Conservation (phyloP, 2,888 invertebrate genomes). For the Ichneumoninae sp. region DNA sequence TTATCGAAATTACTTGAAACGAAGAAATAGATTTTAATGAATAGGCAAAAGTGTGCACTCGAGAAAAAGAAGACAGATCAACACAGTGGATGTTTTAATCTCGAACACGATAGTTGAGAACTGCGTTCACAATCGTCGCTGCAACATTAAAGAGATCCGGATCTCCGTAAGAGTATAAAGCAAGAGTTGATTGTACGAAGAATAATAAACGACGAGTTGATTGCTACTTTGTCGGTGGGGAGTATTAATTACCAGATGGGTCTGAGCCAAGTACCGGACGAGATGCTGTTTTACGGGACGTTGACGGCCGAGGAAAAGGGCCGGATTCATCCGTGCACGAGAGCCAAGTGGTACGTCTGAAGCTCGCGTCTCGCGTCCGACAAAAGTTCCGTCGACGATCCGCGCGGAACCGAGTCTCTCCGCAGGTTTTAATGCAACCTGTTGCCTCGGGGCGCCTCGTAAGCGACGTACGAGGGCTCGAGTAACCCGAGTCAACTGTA, state of each 20-base stretch:
- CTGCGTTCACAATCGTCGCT: not conserved
- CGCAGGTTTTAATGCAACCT: slow-evolving; percentile 22
- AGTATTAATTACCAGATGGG: slow-evolving; percentile 69
- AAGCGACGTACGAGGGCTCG: not conserved
- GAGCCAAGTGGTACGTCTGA: slow-evolving; percentile 80
- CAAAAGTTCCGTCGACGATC: not conserved
- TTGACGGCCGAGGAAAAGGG: slow-evolving; percentile 80
- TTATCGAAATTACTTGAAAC: not conserved
- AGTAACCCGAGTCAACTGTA: slow-evolving; percentile 49
- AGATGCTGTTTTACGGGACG: slow-evolving; percentile 78
- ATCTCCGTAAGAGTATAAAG: not conserved
- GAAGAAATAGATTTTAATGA: not conserved
- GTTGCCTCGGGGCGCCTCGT: slow-evolving; percentile 4
- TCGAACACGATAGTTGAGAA: not conserved
- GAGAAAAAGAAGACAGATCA: not conserved
- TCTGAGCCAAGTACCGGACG: slow-evolving; percentile 71
- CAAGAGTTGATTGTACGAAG: not conserved
- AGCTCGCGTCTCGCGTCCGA: not conserved
- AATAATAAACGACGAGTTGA: not conserved
- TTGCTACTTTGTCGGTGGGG: not conserved
- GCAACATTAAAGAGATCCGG: not conserved
- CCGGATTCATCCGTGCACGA: slow-evolving; percentile 80
- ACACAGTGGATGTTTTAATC: not conserved
- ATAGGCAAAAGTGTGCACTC: not conserved
- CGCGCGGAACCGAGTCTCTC: not conserved